A percentile compares a stretch with the other conserved stretches of the same genome.
Evolutionary conservation across 2,888 invertebrate species (phyloP).

Genomic region (Sinelater perroti): DNA sequence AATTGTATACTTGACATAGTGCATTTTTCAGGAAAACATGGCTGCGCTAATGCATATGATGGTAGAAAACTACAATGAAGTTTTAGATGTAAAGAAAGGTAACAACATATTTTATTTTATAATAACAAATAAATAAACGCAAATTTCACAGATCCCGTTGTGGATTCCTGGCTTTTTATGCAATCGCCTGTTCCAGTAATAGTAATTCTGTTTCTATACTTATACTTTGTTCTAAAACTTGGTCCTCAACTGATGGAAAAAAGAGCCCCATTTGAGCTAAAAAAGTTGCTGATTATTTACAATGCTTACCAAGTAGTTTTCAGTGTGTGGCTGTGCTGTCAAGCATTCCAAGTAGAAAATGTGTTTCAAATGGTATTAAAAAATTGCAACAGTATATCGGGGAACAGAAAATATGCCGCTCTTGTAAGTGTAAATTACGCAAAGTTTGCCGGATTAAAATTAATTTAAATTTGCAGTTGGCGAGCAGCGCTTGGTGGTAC

Average conservation of each 20-base stretch:
- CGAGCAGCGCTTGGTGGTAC: conserved; percentile 78
- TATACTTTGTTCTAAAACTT: conserved; percentile 77
- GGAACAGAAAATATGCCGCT: conserved; percentile 25
- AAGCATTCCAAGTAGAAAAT: conserved; percentile 45
- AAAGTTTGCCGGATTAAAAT: background rate
- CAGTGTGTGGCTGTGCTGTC: conserved; percentile 75
- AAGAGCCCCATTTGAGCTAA: conserved; percentile 76
- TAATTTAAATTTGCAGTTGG: conserved; percentile 63
- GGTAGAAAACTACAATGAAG: conserved; percentile 65
- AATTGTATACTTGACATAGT: too few species aligned
- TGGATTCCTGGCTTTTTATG: conserved; percentile 82
- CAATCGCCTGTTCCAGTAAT: conserved; percentile 76
- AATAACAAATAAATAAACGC: background rate
- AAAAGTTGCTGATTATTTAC: conserved; percentile 77
- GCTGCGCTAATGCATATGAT: conserved; percentile 62
- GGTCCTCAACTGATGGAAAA: conserved; percentile 82
- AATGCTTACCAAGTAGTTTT: conserved; percentile 90
- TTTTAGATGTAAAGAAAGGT: conserved; percentile 63
- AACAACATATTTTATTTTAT: conserved; percentile 37
- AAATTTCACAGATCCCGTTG: conserved; percentile 70
- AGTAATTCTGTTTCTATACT: conserved; percentile 70
- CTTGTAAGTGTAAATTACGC: conserved; percentile 42
- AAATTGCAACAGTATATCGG: conserved; percentile 35
- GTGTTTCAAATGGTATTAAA: conserved; percentile 24
- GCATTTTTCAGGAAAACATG: conserved; percentile 57